phyloP scores from a whole-genome alignment of 2,113 vertebrate genomes.

The Thalassarche chlororhynchos region DNA sequence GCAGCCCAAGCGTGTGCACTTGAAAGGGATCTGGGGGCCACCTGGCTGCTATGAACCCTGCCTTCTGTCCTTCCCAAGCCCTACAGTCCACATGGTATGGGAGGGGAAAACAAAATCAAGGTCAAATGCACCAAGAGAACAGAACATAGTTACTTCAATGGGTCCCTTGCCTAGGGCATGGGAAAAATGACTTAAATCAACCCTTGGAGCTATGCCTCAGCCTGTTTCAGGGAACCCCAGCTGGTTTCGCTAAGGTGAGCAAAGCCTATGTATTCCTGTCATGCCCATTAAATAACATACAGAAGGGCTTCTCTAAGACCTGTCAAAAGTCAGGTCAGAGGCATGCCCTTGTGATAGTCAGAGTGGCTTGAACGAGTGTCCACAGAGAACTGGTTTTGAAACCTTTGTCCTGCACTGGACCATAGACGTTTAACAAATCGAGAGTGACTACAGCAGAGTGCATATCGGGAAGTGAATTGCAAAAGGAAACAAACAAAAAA shows the following conservation, averaged over 20 bases:
- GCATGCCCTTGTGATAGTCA: not conserved
- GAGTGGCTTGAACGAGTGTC: not conserved
- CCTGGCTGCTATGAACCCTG: not conserved
- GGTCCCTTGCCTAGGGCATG: not conserved
- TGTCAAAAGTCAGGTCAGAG: not conserved
- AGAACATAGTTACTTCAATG: not conserved
- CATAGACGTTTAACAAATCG: not conserved
- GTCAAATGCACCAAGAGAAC: not conserved
- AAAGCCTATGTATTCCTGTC: not conserved
- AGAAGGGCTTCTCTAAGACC: not conserved
- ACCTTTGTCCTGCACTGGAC: not conserved
- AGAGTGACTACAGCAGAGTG: not conserved
- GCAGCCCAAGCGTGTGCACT: not conserved
- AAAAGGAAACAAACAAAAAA: not conserved
- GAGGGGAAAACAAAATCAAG: not conserved
- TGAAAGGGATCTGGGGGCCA: not conserved
- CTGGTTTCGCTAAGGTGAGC: not conserved
- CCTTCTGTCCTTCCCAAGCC: not conserved
- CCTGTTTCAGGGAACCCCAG: not conserved
- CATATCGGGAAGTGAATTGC: not conserved
- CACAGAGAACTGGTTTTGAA: not conserved
- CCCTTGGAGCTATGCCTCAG: not conserved
- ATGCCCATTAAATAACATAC: not conserved
- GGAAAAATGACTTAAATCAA: not conserved
- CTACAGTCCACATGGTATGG: accelerated